Conservation (phyloP, 30 jellyfish, hydroid and myxozoan species). For the Chrysaora quinquecirrha region DNA sequence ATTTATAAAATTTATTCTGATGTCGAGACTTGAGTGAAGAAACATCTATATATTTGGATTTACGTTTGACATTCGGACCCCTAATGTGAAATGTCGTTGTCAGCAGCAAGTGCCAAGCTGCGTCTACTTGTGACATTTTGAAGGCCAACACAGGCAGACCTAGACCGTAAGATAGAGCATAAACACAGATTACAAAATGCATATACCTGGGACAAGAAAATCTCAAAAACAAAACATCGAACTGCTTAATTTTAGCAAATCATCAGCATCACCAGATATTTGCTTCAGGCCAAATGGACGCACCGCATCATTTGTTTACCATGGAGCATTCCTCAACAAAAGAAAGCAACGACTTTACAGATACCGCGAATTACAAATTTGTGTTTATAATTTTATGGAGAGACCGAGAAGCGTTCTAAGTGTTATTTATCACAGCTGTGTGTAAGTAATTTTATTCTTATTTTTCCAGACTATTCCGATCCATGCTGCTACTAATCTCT, state of each 20-base stretch:
- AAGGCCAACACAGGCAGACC: no score
- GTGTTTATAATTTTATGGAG: conserved; percentile 77
- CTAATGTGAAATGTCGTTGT: no score
- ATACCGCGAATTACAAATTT: conserved; percentile 54
- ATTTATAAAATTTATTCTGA: no score
- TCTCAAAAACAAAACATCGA: no score
- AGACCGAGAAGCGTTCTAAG: conserved; percentile 56
- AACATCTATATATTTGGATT: no score
- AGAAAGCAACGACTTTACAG: background rate
- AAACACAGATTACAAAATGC: background rate
- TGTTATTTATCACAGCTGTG: conserved; percentile 52
- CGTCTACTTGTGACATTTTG: no score
- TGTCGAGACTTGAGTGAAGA: no score
- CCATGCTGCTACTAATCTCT: no score
- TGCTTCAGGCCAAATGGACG: background rate
- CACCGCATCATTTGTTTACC: conserved; percentile 22
- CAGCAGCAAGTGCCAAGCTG: no score
- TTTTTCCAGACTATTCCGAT: no score
- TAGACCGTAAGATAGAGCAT: no score
- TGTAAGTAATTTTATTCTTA: conserved; percentile 60
- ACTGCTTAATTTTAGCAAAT: background rate
- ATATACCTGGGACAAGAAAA: background rate
- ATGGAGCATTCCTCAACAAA: conserved; percentile 4
- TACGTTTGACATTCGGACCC: no score
- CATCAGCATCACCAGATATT: background rate